Evolutionary conservation across 2,888 invertebrate species (phyloP), one percentile per base, ranked within the genome.

Genomic region (Heteromyza rotundicornis): DNA sequence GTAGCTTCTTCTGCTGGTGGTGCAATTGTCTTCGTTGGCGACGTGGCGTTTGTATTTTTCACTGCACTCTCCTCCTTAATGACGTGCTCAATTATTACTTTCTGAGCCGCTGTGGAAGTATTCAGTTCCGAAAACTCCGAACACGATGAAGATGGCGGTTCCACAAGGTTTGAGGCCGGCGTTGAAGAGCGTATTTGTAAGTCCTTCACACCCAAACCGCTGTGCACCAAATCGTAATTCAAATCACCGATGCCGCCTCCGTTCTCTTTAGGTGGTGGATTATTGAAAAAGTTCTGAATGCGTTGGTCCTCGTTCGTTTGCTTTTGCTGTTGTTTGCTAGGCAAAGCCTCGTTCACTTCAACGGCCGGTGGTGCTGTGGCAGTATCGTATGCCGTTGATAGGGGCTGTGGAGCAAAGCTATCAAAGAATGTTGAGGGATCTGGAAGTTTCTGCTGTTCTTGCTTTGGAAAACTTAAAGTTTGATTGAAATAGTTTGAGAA

Each of bases 251-350:
- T 76, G 1, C 74, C 74, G 24, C 74, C 73, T 1, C 74, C 73
- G 59, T 78, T 78, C 60, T 81, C 80, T 63, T 80, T 76, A 20
- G 78, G 74, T 52, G 82, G 82, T 17, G 83, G 82, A 77, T 83
- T 82, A 59, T 82, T 83, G 64, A 83, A 83, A 64, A 83, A 83
- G 69, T 81, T 80, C 60, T 82, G 82, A 53, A 83, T 80, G 19
- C 77, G 76, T 50, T 81, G 81, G 67, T 80, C 79, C 59, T 79
- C 79, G 72, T 72, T 74, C 16, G 35, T 60, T 50, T 23, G 22
- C n/a, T 22, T 20, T 36, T 5, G 5, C 10, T 27, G 27, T 27
- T 27, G 27, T 10, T 27, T 5, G 5, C 10, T 10, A 7, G 27
- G 27, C 19, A 2, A 49, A 20, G 16, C 22, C 20, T 49, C 49